Percentiles rank a stretch among this genome's conserved stretches.
Evolutionary conservation across 2,888 invertebrate species (phyloP).

Genomic region (Nesidiocoris tenuis): DNA sequence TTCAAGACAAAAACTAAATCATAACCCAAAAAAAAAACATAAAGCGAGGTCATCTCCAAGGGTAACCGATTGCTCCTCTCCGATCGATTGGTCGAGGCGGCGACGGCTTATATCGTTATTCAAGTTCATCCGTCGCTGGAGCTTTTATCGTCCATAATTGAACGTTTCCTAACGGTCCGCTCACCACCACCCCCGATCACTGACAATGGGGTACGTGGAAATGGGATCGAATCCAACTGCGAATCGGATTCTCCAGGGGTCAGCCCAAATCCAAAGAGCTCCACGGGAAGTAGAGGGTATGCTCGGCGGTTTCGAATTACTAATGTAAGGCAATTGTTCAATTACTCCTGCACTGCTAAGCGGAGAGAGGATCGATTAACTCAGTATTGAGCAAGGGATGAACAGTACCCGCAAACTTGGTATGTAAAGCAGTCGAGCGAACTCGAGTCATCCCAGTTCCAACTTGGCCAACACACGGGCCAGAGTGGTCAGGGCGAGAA

Average conservation of each 20-base stretch:
- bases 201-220: no score
- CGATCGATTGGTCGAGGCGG: no score
- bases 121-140: no score
- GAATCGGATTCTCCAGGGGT: not conserved
- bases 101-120: no score
- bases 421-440: conserved; percentile 22
- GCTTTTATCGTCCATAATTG: no score
- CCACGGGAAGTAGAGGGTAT: not conserved
- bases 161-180: no score
- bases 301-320: conserved; percentile 2
- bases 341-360: conserved; percentile 1
- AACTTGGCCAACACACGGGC: not conserved
- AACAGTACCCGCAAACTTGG: conserved; percentile 29
- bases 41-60: no score
- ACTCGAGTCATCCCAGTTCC: not conserved
- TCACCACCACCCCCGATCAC: no score
- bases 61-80: no score
- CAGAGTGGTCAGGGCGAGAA: not conserved
- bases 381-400: not conserved
- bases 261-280: not conserved
- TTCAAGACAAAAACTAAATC: no score
- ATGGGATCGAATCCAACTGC: not conserved
- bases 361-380: not conserved
- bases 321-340: conserved; percentile 25
- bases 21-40: no score